Conservation (phyloP, 2,797 vertebrate genomes). For the Oreochromis grahami region DNA sequence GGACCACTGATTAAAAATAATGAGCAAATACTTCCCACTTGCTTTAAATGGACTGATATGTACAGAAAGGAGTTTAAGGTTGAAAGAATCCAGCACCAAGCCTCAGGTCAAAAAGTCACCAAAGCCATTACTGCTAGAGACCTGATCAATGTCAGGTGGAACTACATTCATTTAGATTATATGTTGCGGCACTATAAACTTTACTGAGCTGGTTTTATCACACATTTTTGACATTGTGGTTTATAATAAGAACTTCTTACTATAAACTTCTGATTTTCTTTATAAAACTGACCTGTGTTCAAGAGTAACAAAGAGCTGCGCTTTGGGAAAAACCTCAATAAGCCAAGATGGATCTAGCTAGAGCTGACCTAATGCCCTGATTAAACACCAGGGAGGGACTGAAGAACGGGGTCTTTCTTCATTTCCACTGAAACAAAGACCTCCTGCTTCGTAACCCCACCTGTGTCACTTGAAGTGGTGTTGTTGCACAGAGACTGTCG, state of each 20-base stretch:
- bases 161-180: background rate
- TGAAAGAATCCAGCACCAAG: background rate
- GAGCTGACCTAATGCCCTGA: constrained; percentile 36
- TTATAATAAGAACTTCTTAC: background rate
- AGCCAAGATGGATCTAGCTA: constrained; percentile 6
- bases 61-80: background rate
- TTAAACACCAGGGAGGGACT: constrained; percentile 29
- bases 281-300: background rate
- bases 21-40: background rate
- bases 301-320: constrained; percentile 6
- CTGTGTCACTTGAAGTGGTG: constrained; percentile 13
- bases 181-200: background rate
- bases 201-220: background rate
- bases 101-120: constrained; percentile 40
- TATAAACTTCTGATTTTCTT: background rate
- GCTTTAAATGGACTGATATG: background rate
- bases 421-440: constrained; percentile 38
- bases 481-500: background rate
- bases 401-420: background rate
- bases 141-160: constrained; percentile 40
- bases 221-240: background rate
- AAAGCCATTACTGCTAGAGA: constrained; percentile 20
- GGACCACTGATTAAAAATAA: background rate
- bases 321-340: background rate
- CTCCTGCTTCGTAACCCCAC: constrained; percentile 11